These are phyloP conservation scores for Ophraella communa DNA, from an alignment of 2,888 invertebrate species.

Conservation along the genomic window DNA sequence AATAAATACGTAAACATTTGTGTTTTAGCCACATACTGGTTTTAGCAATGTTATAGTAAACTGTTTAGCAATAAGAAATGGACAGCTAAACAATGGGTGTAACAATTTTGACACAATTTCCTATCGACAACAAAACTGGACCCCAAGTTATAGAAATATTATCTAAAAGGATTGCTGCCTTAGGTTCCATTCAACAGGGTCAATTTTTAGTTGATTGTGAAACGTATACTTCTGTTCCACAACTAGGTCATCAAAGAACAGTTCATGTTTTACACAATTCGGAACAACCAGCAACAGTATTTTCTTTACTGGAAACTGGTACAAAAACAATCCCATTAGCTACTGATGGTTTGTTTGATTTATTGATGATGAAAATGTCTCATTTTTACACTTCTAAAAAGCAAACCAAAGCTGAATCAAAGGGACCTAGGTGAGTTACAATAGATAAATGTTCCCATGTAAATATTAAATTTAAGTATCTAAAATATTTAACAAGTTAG, in stretches of 20 bases:
- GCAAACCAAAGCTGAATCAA: constrained; percentile 82
- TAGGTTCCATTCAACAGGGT: constrained; percentile 88
- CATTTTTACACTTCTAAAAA: constrained; percentile 89
- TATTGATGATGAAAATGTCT: constrained; percentile 88
- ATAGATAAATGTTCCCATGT: not conserved
- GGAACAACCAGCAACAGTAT: constrained; percentile 93
- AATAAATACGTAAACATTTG: no score
- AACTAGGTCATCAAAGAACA: constrained; percentile 78
- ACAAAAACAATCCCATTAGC: constrained; percentile 85
- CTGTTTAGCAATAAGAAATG: not conserved
- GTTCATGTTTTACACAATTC: constrained; percentile 95
- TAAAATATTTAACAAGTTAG: not conserved
- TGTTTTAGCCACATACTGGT: no score
- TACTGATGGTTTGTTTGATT: constrained; percentile 89
- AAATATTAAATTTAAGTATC: no score
- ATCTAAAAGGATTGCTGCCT: constrained; percentile 81
- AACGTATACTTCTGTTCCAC: constrained; percentile 83
- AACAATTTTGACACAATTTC: constrained; percentile 82
- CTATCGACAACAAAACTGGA: constrained; percentile 87
- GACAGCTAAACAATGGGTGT: constrained; percentile 67
- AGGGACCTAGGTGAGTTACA: constrained; percentile 70
- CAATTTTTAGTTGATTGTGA: constrained; percentile 95
- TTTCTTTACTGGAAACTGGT: constrained; percentile 88
- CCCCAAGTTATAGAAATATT: constrained; percentile 87
- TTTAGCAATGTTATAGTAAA: no score